Evolutionary conservation across 2,888 invertebrate species (phyloP).

Genomic region (Parthenolecanium corni): DNA sequence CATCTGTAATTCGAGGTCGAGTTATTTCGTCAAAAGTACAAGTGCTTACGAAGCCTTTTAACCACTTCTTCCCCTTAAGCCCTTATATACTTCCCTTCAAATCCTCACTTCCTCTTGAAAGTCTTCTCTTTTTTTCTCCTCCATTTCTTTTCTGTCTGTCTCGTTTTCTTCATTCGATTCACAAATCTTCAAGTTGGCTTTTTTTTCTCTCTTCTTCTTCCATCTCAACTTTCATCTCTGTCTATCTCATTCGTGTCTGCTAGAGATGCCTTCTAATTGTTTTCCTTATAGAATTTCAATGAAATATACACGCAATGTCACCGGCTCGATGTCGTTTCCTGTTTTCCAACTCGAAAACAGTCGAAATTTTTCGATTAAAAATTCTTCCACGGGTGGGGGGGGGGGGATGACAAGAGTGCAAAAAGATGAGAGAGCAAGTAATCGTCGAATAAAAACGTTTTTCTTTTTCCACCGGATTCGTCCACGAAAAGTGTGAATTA

Average conservation of each 20-base stretch:
- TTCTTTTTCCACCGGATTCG: no score
- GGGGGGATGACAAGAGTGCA: no score
- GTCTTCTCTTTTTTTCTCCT: not conserved
- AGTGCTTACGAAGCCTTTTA: slow-evolving; percentile 23
- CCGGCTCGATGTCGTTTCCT: not conserved
- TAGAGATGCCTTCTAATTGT: slow-evolving; percentile 5
- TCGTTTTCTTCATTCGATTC: not conserved
- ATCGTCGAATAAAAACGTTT: no score
- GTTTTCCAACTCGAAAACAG: not conserved
- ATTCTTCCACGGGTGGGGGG: no score
- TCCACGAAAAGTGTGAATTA: no score
- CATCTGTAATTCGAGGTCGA: slow-evolving; percentile 4
- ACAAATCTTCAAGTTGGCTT: not conserved
- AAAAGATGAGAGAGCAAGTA: no score
- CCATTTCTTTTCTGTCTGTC: not conserved
- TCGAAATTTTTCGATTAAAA: no score
- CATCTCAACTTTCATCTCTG: not conserved
- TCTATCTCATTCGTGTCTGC: not conserved
- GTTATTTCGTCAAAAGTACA: slow-evolving; percentile 14
- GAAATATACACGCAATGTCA: not conserved
- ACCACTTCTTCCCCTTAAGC: not conserved
- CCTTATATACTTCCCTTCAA: no score
- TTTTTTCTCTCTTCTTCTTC: not conserved
- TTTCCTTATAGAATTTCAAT: slow-evolving; percentile 9
- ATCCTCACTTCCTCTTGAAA: not conserved